Base-by-base conservation (phyloP, 2,888 invertebrate genomes). In the Macrophya annulata region DNA sequence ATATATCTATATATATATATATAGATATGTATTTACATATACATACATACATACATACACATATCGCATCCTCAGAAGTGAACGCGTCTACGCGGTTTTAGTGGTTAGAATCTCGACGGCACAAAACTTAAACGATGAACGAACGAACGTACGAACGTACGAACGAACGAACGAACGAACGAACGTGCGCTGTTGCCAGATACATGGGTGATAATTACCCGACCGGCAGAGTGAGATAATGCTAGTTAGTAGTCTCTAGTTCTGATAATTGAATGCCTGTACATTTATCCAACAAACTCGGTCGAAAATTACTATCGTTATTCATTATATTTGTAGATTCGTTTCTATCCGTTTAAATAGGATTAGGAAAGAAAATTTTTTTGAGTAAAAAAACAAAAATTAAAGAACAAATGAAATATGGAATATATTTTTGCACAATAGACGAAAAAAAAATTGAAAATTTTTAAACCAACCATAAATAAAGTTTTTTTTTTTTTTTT, bases 131-230 rank as follows among this genome's bases (percentile, higher is more conserved):
- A 17, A n/a, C 55, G 31, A 31, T 31, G 31, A 68, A 68, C 37
- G 12, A 68, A 5, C 17, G 6, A 37, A 37, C 17, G 15, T 8
- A 68, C 68, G 12, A 62, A 74, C 74, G 21, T 21, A 74, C 21
- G 74, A 45, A 45, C 17, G 6, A 37, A 37, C 17, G 15, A 55
- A 68, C 68, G 12, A 62, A 74, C 74, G 21, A 43, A 74, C 21
- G 74, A 45, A 45, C n/a, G 12, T 45, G 74, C 74, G 21, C 43
- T 43, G 74, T 74, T 74, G 74, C 74, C 74, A 74, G 74, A 74
- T 74, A 74, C 21, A 74, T 74, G 45, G 21, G 74, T 74, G 74
- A 74, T 74, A 74, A 74, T 74, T 74, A 45, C 12, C 74, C 43
- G 45, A 21, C 45, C 25, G 74, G 12, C 25, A 31, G 45, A 40